These are phyloP conservation scores for Cephus sareptanus DNA, from an alignment of 2,888 invertebrate genomes.

Conservation along the genomic window DNA sequence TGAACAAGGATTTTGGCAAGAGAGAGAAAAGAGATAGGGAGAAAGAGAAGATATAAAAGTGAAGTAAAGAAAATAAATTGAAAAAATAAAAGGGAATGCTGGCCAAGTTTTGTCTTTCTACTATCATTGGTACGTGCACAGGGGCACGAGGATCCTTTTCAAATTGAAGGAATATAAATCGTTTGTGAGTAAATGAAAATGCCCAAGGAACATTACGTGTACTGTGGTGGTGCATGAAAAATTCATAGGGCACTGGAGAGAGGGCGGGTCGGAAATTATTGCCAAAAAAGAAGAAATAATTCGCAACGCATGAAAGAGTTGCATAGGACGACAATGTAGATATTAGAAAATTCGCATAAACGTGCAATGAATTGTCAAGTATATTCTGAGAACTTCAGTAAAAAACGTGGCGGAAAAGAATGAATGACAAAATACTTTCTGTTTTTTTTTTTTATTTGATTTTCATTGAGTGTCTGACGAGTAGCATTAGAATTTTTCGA, in stretches of 20 bases:
- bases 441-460: not conserved
- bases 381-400: not conserved
- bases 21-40: not conserved
- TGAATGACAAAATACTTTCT: not conserved
- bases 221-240: not conserved
- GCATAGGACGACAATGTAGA: not conserved
- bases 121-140: not conserved
- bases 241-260: not conserved
- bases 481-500: not conserved
- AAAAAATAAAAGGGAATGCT: not conserved
- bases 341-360: not conserved
- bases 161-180: not conserved
- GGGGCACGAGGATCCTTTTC: not conserved
- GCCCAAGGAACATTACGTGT: not conserved
- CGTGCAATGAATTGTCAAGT: not conserved
- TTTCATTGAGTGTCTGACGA: not conserved
- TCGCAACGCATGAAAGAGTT: not conserved
- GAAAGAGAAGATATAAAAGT: no score
- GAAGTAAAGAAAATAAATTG: not conserved
- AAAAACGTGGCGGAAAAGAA: not conserved
- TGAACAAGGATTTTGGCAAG: not conserved
- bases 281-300: not conserved
- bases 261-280: no score
- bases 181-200: not conserved
- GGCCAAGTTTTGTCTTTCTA: not conserved